Evolutionary conservation across 1,140 invertebrate genomes (phyloP), one percentile per base, ranked within the genome.

Genomic region (Aphelinus certus): DNA sequence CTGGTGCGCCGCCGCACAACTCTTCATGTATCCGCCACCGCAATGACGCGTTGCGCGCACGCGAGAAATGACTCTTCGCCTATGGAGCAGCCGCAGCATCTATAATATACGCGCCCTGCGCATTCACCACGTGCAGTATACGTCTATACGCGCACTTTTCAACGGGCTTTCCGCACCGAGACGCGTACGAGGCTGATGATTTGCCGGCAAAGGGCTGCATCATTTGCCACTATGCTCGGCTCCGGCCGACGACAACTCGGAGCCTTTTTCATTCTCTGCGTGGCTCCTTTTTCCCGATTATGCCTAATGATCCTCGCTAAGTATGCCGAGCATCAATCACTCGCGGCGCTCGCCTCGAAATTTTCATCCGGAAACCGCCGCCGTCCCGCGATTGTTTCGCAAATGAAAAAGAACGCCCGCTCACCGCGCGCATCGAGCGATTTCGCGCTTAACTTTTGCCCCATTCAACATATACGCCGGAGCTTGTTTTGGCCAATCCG

Each of bases 291-390:
- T 66, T 6, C 48, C 5, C 66, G 53, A 73, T 73, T 65, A 72
- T 55, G 45, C 56, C 63, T 73, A 73, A 73, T 73, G 63, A 73
- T 60, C n/a, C 2, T 48, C 63, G 46, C 53, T 66, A 66, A 73
- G 42, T 42, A 66, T 60, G 49, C 26, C 5, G 51, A 6, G 47
- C 56, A 66, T 72, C 64, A 72, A 72, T 72, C 71, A 72, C 49
- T 63, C 7, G 26, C n/a, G 5, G 46, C 68, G 42, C 3, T 3
- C 26, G 26, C 26, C 26, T 26, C 26, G 26, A 26, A 26, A 26
- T 26, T 26, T 26, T 26, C 26, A 26, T 26, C 26, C 26, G 26
- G 26, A 26, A 26, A 26, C 26, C 26, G 26, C 26, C 26, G 26
- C 26, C 26, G 26, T 26, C 26, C 26, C 26, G 26, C 26, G 26